Evolutionary conservation across 2,113 vertebrate species (phyloP), one percentile per base, ranked within the genome.

Genomic region (Rhizomys pruinosus): DNA sequence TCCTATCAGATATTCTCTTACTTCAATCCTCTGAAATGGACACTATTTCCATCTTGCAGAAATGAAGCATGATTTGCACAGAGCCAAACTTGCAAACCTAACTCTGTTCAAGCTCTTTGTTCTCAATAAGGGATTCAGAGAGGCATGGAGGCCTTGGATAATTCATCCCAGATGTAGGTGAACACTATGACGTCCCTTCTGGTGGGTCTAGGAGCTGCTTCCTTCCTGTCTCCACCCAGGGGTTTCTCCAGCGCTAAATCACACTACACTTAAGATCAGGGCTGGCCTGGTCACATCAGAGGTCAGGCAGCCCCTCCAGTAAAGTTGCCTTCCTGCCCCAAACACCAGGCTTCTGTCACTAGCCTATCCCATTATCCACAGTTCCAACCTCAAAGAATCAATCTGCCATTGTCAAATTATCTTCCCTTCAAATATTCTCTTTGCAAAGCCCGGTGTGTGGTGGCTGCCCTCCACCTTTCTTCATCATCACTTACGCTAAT

Each of bases 201-300:
- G 47, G 79, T 29, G n/a, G 32, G 25, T 16, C 66, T 59, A 57
- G 82, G 47, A 86, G 59, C 16, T 63, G 12, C 37, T 92, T 94
- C 73, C 61, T 89, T 81, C 52, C 42, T 52, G 3, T 64, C 34
- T 13, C n/a, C 12, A n/a, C 7, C 3, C 37, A 73, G 23, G 13
- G 22, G 13, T 68, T 85, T 84, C 68, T 37, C 63, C 91, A 93
- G 68, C 79, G 90, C 34, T 84, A n/a, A 71, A 89, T 77, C 57
- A 72, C 32, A n/a, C 44, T 96, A 93, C 19, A 73, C 55, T 64
- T 72, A 68, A 73, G 27, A 81, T 66, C 34, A 77, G 93, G 77
- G 34, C 81, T 90, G 16, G 4, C 52, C 25, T 84, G 44, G 13
- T 44, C 39, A 63, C 66, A 72, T 81, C 72, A 87, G 61, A 91